Evolutionary conservation across 2,113 vertebrate genomes (phyloP), one percentile per base, ranked within the genome.

Genomic region (Nycticryphes semicollaris): DNA sequence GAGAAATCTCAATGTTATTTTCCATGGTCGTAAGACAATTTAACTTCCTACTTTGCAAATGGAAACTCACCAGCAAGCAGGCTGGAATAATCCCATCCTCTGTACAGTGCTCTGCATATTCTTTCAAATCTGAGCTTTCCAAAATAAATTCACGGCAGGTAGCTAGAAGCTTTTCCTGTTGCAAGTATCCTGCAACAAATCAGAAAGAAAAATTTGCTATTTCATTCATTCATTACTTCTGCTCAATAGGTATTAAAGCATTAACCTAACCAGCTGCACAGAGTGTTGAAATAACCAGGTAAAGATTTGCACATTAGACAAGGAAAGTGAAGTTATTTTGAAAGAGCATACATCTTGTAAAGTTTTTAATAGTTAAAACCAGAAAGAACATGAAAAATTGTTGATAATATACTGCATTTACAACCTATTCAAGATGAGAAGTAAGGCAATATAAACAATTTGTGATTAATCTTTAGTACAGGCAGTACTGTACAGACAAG

Each of bases 101-200:
- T 10, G 98, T 98, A 83, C 98, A 99, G 95, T 99, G 99, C 75
- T 99, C 99, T 7, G 99, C 99, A 94, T 99, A 99, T 93, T 99
- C 99, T 94, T 99, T 99, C 95, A 99, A 98, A 94, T 99, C 98
- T n/a, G 99, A 98, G 86, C 99, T 99, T 98, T 99, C 99, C 30
- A 98, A 97, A 87, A 99, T 99, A 96, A 99, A 99, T 3, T 99
- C 98, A 96, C 97, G 98, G 96, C 98, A 99, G 31, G 99, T 99
- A 74, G 98, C 98, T 70, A 96, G 97, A 89, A 99, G 98, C 35
- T 99, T 99, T 97, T 99, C 99, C 89, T 99, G 99, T 91, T 99
- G 99, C 66, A 99, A 98, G 84, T 99, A 99, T 13, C 99, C 99
- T 99, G 95, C 60, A 97, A 96, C 10, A 97, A 92, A 97, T 28